Base-by-base conservation (phyloP, 1,140 invertebrate species). In the Forficula auricularia region DNA sequence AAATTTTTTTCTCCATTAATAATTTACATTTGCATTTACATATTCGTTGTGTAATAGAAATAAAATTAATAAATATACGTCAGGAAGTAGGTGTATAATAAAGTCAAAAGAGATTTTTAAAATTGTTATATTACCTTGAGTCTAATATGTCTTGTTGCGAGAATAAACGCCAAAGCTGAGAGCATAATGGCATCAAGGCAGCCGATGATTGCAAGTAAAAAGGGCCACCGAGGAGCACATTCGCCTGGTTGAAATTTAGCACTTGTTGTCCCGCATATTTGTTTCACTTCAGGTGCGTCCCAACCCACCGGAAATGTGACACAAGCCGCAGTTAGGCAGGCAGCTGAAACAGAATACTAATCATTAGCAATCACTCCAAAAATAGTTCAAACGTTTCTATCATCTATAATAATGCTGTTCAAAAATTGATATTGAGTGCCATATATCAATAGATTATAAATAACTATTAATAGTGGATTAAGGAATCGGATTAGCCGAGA, bases 181-280 rank as follows among this genome's bases (percentile, higher is more conserved):
- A 98, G 66, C 38, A 92, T 86, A 8, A 82, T 65, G 19, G 86
- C 87, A 61, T 98, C 92, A 47, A 94, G 65, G 45, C 90, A 83
- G 0, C 82, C 82, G 38, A 97, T 91, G 38, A 89, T 80, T 10
- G 89, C 89, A 44, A 98, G 66, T 6, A 94, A 73, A 64, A 89
- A 95, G 1, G 90, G 90, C 94, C 94, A 98, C 48, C 90, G 73
- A 13, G 98, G 73, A 30, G 77, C 77, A 58, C 94, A 98, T 8
- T 79, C 71, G 32, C 80, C 81, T 49, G 79, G 67, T 53, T 71
- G 67, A 57, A 81, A 92, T 22, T 72, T 72, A 50, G 73, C 75
- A 1, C 86, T 78, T 7, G 77, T 68, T 9, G 75, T 70, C 0
- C 89, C 89, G 56, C 94, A 98, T 1, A 94, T 82, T 48, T 78